A percentile compares a stretch with the other conserved stretches of the same genome.
Evolutionary conservation across 2,113 vertebrate genomes (phyloP).

Genomic region (Gadus chalcogrammus): DNA sequence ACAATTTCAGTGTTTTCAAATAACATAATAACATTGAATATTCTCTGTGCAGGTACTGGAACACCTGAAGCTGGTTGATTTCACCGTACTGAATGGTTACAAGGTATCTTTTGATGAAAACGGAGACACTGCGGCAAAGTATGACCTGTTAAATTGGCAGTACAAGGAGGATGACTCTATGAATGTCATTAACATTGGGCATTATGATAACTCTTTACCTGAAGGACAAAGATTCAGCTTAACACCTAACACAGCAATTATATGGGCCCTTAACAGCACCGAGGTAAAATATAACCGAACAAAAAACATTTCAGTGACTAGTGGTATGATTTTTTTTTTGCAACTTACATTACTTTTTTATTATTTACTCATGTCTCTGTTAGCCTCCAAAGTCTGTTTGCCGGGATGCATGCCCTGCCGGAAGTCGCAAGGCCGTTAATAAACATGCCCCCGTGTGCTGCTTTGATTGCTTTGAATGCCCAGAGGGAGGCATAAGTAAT

Average conservation of each 20-base stretch:
- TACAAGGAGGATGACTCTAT: slow-evolving; percentile 46
- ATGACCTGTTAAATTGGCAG: slow-evolving; percentile 75
- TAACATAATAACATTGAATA: not conserved
- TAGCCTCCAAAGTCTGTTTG: slow-evolving; percentile 67
- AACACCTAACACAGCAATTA: too few relatives aligned
- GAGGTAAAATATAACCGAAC: too few relatives aligned
- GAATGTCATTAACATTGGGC: slow-evolving; percentile 54
- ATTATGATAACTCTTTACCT: slow-evolving; percentile 55
- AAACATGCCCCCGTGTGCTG: slow-evolving; percentile 68
- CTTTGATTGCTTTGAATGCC: slow-evolving; percentile 70
- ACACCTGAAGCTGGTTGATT: slow-evolving; percentile 60
- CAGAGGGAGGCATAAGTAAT: slow-evolving; percentile 69
- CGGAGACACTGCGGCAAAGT: slow-evolving; percentile 64
- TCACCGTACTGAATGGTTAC: slow-evolving; percentile 57
- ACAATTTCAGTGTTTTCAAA: too few relatives aligned
- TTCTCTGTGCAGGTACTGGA: slow-evolving; percentile 56
- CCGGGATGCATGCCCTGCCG: slow-evolving; percentile 61
- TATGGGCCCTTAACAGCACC: too few relatives aligned
- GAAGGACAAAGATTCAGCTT: slow-evolving; percentile 41
- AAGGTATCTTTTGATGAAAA: slow-evolving; percentile 68
- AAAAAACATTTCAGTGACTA: too few relatives aligned
- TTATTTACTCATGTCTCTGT: not conserved
- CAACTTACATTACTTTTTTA: too few relatives aligned
- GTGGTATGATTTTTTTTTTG: too few relatives aligned
- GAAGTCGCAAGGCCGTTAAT: slow-evolving; percentile 61